Percentiles rank a stretch among this genome's conserved stretches.
Evolutionary conservation across 2,113 vertebrate species (phyloP).

Genomic region (Nothobranchius kuhntae): DNA sequence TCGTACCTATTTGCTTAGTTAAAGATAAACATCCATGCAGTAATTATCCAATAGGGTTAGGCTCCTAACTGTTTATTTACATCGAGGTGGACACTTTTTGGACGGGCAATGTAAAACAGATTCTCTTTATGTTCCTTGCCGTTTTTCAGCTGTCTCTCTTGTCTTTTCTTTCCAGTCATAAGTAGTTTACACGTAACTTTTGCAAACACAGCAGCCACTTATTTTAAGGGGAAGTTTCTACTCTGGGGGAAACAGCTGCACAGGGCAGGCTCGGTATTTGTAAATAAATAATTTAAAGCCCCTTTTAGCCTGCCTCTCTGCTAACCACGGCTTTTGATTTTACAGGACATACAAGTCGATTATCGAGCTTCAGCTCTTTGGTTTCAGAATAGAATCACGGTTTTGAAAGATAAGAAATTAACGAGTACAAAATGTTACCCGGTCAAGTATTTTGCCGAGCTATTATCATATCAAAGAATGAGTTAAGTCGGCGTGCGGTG

Average conservation of each 20-base stretch:
- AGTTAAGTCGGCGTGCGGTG: accelerated
- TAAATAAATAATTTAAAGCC: constrained; percentile 80
- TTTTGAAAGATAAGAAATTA: accelerated
- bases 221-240: constrained; percentile 47
- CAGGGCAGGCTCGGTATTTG: constrained; percentile 64
- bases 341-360: constrained; percentile 51
- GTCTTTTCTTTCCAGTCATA: neutral
- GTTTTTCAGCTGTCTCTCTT: neutral
- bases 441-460: neutral
- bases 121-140: neutral
- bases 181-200: constrained; percentile 20
- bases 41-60: no score
- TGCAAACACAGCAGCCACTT: constrained; percentile 36
- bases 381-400: neutral
- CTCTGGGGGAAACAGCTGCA: constrained; percentile 70
- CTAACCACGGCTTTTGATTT: constrained; percentile 63
- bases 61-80: no score
- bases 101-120: no score
- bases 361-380: neutral
- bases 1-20: no score
- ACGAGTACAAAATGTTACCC: neutral
- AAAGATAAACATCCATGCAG: no score
- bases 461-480: neutral
- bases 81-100: no score
- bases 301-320: constrained; percentile 66